Conservation (phyloP, 2,113 vertebrate genomes). For the Dermatemys mawii region DNA sequence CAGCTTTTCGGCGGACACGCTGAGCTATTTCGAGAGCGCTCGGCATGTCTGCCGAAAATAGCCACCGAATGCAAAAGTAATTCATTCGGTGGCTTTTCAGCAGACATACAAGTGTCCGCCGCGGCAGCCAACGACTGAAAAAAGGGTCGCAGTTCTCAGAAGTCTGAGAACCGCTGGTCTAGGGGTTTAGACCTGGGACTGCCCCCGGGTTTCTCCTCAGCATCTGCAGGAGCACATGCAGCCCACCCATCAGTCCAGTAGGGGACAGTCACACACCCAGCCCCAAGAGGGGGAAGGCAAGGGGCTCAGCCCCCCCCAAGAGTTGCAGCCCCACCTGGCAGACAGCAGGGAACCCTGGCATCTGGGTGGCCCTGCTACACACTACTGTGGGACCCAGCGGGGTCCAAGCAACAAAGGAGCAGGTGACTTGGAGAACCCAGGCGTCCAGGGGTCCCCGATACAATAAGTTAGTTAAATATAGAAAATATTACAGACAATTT, state of each 20-base stretch:
- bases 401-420: neutral
- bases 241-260: conserved; percentile 49
- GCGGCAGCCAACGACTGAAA: too few relatives aligned
- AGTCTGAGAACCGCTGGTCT: too few relatives aligned
- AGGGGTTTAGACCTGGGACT: neutral
- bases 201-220: too few relatives aligned
- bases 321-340: neutral
- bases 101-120: too few relatives aligned
- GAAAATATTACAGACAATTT: conserved; percentile 11
- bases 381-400: too few relatives aligned
- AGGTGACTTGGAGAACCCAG: neutral
- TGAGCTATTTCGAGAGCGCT: too few relatives aligned
- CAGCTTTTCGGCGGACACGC: too few relatives aligned
- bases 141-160: too few relatives aligned
- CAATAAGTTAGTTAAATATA: conserved; percentile 39
- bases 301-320: neutral
- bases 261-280: conserved; percentile 26
- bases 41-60: too few relatives aligned
- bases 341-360: neutral
- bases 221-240: neutral
- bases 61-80: too few relatives aligned
- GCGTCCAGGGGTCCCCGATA: neutral
- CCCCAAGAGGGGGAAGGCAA: conserved; percentile 14
- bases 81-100: too few relatives aligned
- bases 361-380: too few relatives aligned